Evolutionary conservation across 2,888 invertebrate species (phyloP).

Genomic region (Ferrisia virgata): DNA sequence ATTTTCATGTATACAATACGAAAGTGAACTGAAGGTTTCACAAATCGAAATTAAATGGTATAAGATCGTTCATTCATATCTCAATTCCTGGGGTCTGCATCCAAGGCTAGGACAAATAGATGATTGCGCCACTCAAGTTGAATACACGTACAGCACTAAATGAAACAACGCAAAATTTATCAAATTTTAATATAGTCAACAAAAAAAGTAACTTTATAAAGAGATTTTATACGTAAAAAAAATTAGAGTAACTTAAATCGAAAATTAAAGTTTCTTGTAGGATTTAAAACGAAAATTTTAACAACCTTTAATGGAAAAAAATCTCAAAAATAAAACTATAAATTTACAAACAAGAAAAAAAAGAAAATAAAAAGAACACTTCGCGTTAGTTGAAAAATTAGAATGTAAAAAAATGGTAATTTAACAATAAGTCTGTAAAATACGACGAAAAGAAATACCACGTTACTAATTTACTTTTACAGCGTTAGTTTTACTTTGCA

Average conservation of each 20-base stretch:
- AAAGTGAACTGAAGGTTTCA: no score
- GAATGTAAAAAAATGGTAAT: conserved; percentile 29
- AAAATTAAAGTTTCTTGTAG: conserved; percentile 27
- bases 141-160: background rate
- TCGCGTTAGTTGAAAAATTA: conserved; percentile 31
- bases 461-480: conserved; percentile 3
- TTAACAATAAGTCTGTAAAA: background rate
- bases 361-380: conserved; percentile 31
- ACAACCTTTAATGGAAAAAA: background rate
- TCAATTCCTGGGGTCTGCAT: no score
- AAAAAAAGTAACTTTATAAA: conserved; percentile 24
- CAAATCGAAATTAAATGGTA: no score
- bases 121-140: no score
- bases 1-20: no score
- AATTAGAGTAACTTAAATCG: conserved; percentile 1
- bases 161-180: background rate
- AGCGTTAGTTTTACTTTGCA: conserved; percentile 25
- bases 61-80: no score
- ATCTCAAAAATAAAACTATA: conserved; percentile 15
- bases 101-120: no score
- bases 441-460: background rate
- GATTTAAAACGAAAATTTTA: conserved; percentile 28
- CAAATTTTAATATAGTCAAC: conserved; percentile 34
- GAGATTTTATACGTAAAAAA: background rate
- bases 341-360: conserved; percentile 38